phyloP scores from a whole-genome alignment of 1,140 invertebrate species.

The Drepana arcuata region DNA sequence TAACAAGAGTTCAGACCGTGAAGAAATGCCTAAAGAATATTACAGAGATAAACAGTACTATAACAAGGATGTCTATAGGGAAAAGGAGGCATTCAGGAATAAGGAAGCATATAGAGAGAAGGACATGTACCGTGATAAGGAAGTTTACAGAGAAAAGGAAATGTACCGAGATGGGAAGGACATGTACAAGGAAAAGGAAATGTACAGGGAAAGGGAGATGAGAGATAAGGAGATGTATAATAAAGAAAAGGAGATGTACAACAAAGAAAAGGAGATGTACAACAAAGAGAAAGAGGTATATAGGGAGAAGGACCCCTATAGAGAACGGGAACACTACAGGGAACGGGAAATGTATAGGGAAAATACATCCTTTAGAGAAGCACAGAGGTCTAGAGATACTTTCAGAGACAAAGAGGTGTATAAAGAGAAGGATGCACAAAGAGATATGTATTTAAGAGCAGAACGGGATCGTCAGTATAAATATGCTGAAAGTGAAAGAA shows the following conservation, averaged over 20 bases:
- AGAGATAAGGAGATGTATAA: conserved; percentile 66
- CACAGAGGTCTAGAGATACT: conserved; percentile 47
- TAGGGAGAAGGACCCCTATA: conserved; percentile 49
- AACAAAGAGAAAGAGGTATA: conserved; percentile 63
- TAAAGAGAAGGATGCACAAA: conserved; percentile 43
- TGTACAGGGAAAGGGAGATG: conserved; percentile 45
- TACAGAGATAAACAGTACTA: conserved; percentile 54
- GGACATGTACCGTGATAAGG: conserved; percentile 50
- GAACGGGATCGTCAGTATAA: conserved; percentile 66
- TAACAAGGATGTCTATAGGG: conserved; percentile 49
- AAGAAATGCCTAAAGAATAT: conserved; percentile 64
- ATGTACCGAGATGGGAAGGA: conserved; percentile 42
- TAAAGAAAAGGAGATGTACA: conserved; percentile 52
- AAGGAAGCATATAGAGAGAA: conserved; percentile 64
- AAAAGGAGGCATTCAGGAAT: conserved; percentile 52
- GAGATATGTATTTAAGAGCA: conserved; percentile 45
- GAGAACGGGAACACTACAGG: conserved; percentile 62
- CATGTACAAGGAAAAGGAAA: conserved; percentile 45
- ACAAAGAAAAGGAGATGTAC: conserved; percentile 49
- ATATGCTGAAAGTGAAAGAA: conserved; percentile 64
- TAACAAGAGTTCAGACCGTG: conserved; percentile 48
- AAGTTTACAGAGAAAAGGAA: conserved; percentile 59
- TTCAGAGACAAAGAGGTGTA: conserved; percentile 64
- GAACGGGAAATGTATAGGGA: conserved; percentile 56
- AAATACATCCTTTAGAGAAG: conserved; percentile 55